phyloP scores from a whole-genome alignment of 1,140 invertebrate genomes.

The Calliphora vicina region DNA sequence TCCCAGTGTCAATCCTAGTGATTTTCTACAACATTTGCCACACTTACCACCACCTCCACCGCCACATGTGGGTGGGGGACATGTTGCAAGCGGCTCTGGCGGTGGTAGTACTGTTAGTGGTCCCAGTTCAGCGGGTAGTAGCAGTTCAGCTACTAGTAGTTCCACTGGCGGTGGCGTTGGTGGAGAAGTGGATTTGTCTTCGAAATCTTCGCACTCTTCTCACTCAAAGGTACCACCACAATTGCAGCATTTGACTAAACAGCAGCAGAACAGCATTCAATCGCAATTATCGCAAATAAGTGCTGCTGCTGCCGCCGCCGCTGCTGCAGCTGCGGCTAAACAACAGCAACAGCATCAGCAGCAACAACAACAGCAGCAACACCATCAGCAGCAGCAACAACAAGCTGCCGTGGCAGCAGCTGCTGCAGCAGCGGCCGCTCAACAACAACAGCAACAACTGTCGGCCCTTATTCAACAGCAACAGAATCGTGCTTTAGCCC shows the following conservation, averaged over 20 bases:
- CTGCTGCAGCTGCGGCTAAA: conserved; percentile 45
- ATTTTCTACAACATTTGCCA: conserved; percentile 64
- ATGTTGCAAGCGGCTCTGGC: background rate
- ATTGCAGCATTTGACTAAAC: conserved; percentile 56
- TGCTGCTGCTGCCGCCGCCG: conserved; percentile 48
- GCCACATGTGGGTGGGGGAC: conserved; percentile 51
- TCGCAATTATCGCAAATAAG: conserved; percentile 57
- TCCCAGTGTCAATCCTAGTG: conserved; percentile 57
- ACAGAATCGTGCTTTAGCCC: conserved; percentile 67
- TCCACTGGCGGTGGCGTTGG: conserved; percentile 31
- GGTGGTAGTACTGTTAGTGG: conserved; percentile 34
- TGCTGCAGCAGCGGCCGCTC: conserved; percentile 40
- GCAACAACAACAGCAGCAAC: conserved; percentile 48
- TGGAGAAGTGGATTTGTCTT: conserved; percentile 53
- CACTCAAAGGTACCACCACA: conserved; percentile 50
- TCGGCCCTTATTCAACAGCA: conserved; percentile 68
- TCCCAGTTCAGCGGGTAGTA: conserved; percentile 13
- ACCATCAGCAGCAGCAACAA: conserved; percentile 56
- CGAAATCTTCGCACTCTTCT: conserved; percentile 42
- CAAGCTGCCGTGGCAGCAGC: conserved; percentile 40
- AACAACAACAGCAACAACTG: conserved; percentile 59
- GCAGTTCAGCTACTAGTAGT: conserved; percentile 23
- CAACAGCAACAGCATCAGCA: conserved; percentile 58
- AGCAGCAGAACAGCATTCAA: conserved; percentile 60
- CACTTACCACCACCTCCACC: conserved; percentile 54